Evolutionary conservation across 2,113 vertebrate species (phyloP).

Genomic region (Gymnogyps californianus): DNA sequence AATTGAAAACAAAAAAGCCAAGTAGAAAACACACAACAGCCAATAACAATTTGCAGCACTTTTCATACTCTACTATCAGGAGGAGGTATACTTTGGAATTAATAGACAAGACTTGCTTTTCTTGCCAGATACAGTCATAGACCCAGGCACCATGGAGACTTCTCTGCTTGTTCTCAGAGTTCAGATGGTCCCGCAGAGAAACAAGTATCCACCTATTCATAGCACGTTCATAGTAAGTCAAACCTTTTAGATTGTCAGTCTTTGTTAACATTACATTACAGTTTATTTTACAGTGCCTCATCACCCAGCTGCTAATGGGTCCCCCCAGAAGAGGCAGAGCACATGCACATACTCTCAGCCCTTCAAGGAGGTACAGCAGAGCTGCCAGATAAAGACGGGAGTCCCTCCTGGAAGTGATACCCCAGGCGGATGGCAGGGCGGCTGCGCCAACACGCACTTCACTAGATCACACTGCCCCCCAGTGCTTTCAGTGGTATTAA

Average conservation of each 20-base stretch:
- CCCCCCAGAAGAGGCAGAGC: not conserved
- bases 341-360: fast-evolving
- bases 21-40: not conserved
- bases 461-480: not conserved
- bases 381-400: not conserved
- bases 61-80: not conserved
- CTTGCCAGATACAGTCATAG: not conserved
- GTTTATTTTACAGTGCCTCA: not conserved
- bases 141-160: not conserved
- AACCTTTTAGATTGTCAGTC: not conserved
- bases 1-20: not conserved
- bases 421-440: fast-evolving
- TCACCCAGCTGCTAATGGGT: not conserved
- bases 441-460: fast-evolving
- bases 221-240: not conserved
- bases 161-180: not conserved
- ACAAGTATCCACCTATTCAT: not conserved
- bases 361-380: not conserved
- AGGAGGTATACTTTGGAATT: not conserved
- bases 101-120: not conserved
- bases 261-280: not conserved
- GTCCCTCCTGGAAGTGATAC: not conserved
- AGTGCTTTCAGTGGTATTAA: not conserved
- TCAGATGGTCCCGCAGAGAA: not conserved
- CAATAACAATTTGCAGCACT: not conserved